Conservation (phyloP, 2,888 invertebrate species). For the Drosophila melanosoma region DNA sequence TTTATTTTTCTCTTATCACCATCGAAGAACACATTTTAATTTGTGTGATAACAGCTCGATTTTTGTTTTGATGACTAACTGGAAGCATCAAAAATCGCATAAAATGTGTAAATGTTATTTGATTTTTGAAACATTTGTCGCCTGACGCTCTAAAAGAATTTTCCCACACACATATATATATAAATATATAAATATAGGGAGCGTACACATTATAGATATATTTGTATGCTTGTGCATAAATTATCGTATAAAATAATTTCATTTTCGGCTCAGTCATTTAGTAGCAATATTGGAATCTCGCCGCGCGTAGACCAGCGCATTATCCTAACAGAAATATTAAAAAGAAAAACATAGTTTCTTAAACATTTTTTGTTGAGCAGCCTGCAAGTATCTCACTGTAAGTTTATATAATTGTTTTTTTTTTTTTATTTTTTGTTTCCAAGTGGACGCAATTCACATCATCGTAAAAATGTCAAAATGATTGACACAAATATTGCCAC, state of each 20-base stretch:
- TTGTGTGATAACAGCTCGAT: conserved; percentile 17
- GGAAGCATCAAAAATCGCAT: not conserved
- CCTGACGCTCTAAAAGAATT: conserved; percentile 41
- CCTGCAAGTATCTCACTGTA: conserved; percentile 48
- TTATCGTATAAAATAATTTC: conserved; percentile 71
- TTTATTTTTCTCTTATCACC: conserved; percentile 27
- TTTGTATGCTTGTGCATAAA: conserved; percentile 34
- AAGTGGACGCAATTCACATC: conserved; percentile 16
- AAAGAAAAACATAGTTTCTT: conserved; percentile 8
- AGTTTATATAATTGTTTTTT: conserved; percentile 66
- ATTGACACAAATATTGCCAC: conserved; percentile 68
- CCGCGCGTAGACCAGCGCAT: conserved; percentile 40
- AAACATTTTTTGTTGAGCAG: conserved; percentile 19
- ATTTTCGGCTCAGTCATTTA: conserved; percentile 62
- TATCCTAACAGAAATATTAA: conserved; percentile 16
- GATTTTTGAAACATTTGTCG: conserved; percentile 58
- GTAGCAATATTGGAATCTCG: conserved; percentile 66
- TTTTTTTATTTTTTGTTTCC: conserved; percentile 20
- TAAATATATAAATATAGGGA: conserved; percentile 22
- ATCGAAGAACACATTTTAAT: conserved; percentile 35
- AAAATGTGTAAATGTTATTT: not conserved
- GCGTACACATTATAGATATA: conserved; percentile 44
- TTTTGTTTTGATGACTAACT: conserved; percentile 9
- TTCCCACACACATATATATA: conserved; percentile 4
- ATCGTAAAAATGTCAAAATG: conserved; percentile 58